Percentiles rank a stretch among this genome's conserved stretches.
phyloP scores from a whole-genome alignment of 2,113 vertebrate genomes.

The Noturus placidus region DNA sequence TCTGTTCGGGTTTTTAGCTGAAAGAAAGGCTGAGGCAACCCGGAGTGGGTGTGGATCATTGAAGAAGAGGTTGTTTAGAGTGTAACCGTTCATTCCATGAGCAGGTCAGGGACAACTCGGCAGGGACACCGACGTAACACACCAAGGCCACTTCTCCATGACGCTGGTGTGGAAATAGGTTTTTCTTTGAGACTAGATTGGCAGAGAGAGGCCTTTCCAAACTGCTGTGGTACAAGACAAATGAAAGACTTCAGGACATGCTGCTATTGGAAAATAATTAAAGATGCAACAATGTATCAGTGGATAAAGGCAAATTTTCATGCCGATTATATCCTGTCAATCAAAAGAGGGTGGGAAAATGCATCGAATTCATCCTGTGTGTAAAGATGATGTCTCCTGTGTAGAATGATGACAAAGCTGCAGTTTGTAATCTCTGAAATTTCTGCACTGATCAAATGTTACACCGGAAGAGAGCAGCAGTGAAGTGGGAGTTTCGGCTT shows the following conservation, averaged over 20 bases:
- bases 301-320: no score
- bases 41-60: neutral
- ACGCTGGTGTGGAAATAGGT: neutral
- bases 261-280: neutral
- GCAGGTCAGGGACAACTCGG: neutral
- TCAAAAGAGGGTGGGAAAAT: no score
- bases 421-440: no score
- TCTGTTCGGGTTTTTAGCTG: neutral
- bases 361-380: no score
- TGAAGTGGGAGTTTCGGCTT: no score
- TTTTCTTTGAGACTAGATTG: neutral
- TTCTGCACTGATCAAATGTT: no score
- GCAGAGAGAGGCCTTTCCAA: neutral
- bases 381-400: no score
- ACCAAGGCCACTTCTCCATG: neutral
- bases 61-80: conserved; percentile 4
- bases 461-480: no score
- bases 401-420: no score
- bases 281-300: no score
- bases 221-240: neutral
- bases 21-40: neutral
- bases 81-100: neutral
- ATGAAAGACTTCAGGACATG: neutral
- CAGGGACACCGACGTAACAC: neutral
- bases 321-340: no score